Evolutionary conservation across 2,797 vertebrate species (phyloP).

Genomic region (Molothrus ater): DNA sequence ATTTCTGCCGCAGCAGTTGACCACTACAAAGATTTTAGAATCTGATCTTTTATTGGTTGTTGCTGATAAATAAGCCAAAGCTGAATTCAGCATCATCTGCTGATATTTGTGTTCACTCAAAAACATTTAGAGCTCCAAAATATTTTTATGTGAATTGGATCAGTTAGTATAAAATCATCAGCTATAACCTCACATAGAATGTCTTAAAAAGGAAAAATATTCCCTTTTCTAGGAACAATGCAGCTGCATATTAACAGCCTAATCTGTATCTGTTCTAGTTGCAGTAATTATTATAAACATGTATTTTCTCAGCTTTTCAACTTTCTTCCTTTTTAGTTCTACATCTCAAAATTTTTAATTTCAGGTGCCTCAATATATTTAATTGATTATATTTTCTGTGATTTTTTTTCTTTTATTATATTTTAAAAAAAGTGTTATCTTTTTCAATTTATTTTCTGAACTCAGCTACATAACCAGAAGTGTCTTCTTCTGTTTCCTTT

Average conservation of each 20-base stretch:
- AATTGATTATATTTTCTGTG: background rate
- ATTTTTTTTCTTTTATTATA: background rate
- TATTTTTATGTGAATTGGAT: background rate
- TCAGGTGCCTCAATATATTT: background rate
- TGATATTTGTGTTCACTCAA: background rate
- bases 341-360: background rate
- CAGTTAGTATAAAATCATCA: background rate
- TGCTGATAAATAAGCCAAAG: background rate
- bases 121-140: background rate
- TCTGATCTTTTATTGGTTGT: background rate
- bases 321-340: background rate
- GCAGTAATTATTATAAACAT: background rate
- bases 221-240: background rate
- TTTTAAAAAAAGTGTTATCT: fast-evolving
- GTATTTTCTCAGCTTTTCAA: background rate
- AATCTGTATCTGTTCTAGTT: background rate
- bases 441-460: background rate
- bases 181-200: background rate
- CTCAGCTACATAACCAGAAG: background rate
- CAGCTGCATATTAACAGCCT: background rate
- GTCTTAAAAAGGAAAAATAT: background rate
- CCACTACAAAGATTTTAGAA: background rate
- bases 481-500: background rate
- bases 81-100: background rate
- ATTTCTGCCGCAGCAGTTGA: background rate